Evolutionary conservation across 2,113 vertebrate genomes (phyloP), one percentile per base, ranked within the genome.

Genomic region (Sylvietta virens): DNA sequence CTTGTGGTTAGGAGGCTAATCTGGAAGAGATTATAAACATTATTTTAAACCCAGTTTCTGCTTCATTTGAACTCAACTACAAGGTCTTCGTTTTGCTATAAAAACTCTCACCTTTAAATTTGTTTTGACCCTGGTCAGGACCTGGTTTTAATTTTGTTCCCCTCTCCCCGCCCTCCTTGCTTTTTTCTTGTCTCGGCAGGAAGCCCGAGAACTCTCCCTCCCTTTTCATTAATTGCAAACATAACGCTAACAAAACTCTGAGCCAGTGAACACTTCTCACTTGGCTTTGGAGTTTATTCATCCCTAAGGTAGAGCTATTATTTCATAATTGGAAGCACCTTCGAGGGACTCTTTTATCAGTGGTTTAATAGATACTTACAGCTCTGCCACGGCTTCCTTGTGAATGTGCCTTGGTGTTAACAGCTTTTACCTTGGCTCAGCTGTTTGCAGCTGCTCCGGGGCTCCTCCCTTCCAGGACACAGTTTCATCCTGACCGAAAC

Each of bases 261-360:
- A 89, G 92, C 42, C 70, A 79, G 61, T 10, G 50, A 88, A 54
- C 57, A 78, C 58, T 30, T 81, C 88, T 81, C 35, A 35, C 80
- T 96, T 88, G 74, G 23, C 86, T 94, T 96, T 92, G 74, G 86
- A 74, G 81, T 92, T 92, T 78, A 96, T 89, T 97, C 91, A 80
- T 90, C 94, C 88, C 81, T 80, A 64, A 90, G 90, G 88, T 88
- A 79, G 30, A 91, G 85, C 86, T 78, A 74, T 80, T 84, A 86
- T 70, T 86, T 84, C 35, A 5, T 89, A 90, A 96, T 62, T 88
- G 65, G 83, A 87, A 95, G 69, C 67, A 88, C 65, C 86, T 92
- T 95, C 94, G 69, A 96, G 79, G 91, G 85, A 80, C 81, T 56
- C 50, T 74, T 85, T 77, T 92, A 94, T 94, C 84, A 91, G 76